Conservation (phyloP, 2,113 vertebrate species). For the Chloroceryle aenea region DNA sequence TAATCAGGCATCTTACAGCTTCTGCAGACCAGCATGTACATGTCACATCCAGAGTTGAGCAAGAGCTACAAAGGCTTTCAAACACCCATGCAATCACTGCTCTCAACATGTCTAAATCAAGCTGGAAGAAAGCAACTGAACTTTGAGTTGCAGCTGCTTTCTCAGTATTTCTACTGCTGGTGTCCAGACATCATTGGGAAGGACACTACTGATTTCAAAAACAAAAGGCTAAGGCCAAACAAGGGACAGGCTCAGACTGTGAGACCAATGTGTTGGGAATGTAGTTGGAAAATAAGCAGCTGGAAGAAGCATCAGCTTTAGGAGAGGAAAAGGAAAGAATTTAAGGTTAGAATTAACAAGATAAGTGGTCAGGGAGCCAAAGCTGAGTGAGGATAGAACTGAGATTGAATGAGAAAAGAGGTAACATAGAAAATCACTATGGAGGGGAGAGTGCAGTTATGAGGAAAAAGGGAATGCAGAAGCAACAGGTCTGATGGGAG, state of each 20-base stretch:
- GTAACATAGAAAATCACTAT: not conserved
- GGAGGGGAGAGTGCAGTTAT: not conserved
- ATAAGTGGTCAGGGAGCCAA: not conserved
- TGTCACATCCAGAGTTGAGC: not conserved
- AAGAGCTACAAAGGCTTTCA: not conserved
- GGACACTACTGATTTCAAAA: not conserved
- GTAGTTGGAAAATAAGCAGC: not conserved
- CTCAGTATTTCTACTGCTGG: not conserved
- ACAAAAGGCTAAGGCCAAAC: not conserved
- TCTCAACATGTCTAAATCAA: not conserved
- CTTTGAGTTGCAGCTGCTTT: not conserved
- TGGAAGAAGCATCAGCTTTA: not conserved
- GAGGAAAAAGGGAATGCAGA: not conserved
- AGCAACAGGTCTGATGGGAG: not conserved
- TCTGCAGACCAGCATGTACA: not conserved
- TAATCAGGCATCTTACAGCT: not conserved
- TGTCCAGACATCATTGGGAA: accelerated
- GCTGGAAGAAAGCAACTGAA: not conserved
- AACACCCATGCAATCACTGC: not conserved
- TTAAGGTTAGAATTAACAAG: not conserved
- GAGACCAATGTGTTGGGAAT: not conserved
- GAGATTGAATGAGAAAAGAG: not conserved
- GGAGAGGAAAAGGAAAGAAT: not conserved
- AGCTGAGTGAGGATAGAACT: not conserved
- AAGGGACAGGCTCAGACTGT: not conserved